A percentile compares a stretch with the other conserved stretches of the same genome.
Conservation (phyloP, 37 sponge, comb jelly and placozoan genomes). For the Cladorhizidae sp. region DNA sequence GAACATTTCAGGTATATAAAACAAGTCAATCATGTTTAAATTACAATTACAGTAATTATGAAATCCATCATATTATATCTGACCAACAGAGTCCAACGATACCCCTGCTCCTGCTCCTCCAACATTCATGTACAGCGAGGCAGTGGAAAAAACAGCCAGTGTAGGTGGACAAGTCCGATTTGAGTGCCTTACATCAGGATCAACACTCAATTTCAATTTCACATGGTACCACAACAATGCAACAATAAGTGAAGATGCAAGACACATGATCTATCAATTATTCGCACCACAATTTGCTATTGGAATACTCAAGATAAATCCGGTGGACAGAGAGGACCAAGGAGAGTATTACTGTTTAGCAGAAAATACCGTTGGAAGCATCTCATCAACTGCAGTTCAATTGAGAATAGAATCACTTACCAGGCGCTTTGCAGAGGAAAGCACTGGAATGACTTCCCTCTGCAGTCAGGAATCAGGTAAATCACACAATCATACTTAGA, state of each 20-base stretch:
- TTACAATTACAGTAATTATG: neutral
- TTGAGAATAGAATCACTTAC: no score
- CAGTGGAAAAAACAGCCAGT: neutral
- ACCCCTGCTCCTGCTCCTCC: neutral
- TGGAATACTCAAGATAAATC: neutral
- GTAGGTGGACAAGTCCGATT: neutral
- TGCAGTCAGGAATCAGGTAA: neutral
- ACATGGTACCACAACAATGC: conserved; percentile 8
- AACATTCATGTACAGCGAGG: no score
- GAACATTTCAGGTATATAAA: neutral
- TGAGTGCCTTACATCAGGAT: neutral
- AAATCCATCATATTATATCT: no score
- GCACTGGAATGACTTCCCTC: neutral
- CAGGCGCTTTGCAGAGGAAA: neutral
- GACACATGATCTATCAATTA: neutral
- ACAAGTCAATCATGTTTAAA: neutral
- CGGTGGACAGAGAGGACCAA: neutral
- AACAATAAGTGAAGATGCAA: neutral
- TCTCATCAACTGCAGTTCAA: no score
- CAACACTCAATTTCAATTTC: neutral
- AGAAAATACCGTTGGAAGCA: neutral
- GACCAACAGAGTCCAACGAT: neutral
- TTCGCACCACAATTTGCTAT: neutral
- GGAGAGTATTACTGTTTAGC: neutral
- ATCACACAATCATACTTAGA: neutral